These are phyloP conservation scores for Falcunculus frontatus DNA, from an alignment of 2,113 vertebrate species.

Conservation along the genomic window DNA sequence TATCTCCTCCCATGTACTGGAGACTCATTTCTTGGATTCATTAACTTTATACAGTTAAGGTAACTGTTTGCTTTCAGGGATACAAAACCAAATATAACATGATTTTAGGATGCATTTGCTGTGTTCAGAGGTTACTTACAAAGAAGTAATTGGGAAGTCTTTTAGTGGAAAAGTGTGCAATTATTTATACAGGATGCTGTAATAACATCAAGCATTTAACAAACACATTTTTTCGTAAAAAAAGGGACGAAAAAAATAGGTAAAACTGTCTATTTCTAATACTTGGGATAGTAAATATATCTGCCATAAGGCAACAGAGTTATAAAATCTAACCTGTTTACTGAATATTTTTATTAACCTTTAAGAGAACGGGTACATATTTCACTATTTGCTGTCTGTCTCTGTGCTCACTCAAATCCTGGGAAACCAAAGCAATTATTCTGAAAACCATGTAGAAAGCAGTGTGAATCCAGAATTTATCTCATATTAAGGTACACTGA, in stretches of 20 bases:
- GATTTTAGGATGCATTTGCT: neutral
- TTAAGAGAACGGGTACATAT: neutral
- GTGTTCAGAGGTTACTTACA: neutral
- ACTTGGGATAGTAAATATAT: neutral
- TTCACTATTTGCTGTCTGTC: neutral
- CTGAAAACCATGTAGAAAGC: neutral
- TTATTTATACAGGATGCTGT: neutral
- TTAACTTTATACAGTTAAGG: neutral
- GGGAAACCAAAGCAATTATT: neutral
- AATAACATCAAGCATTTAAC: neutral
- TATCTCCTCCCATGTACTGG: neutral
- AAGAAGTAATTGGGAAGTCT: neutral
- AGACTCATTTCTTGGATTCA: neutral
- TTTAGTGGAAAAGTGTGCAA: neutral
- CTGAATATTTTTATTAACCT: neutral
- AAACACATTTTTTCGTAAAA: neutral
- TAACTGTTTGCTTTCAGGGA: neutral
- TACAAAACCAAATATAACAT: neutral
- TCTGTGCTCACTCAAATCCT: neutral
- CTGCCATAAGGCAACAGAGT: neutral
- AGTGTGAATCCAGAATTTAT: neutral
- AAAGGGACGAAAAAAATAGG: neutral
- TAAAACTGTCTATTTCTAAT: neutral
- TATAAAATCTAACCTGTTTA: neutral
- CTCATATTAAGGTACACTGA: neutral